Evolutionary conservation across 2,797 vertebrate genomes (phyloP).

Genomic region (Melanotaenia maccullochi): DNA sequence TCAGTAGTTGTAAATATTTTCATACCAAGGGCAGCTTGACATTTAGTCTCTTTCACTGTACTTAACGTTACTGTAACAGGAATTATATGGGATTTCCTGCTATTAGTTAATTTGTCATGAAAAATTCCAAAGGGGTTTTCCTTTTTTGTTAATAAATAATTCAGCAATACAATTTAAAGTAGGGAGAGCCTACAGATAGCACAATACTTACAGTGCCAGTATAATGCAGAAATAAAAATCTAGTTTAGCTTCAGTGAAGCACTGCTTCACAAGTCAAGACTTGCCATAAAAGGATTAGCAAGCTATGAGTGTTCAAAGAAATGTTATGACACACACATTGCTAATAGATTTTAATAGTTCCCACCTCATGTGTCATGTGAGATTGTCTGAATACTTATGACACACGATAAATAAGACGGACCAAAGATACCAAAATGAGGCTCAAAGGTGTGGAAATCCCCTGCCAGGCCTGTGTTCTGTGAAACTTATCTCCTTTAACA

Average conservation of each 20-base stretch:
- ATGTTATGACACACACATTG: not conserved
- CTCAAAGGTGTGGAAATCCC: conserved; percentile 33
- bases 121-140: conserved; percentile 51
- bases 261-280: not conserved
- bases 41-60: not conserved
- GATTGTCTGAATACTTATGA: not conserved
- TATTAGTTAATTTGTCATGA: conserved; percentile 2
- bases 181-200: not conserved
- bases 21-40: not conserved
- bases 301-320: not conserved
- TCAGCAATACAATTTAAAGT: not conserved
- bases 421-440: not conserved
- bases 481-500: not conserved
- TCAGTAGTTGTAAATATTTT: not conserved
- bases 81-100: conserved; percentile 51
- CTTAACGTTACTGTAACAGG: conserved; percentile 15
- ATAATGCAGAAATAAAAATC: not conserved
- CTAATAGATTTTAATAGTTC: accelerated
- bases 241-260: not conserved
- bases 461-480: not conserved
- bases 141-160: not conserved
- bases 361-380: not conserved
- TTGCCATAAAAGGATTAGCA: not conserved
- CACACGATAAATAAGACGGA: not conserved
- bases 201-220: not conserved